These are phyloP conservation scores for Peromyscus eremicus DNA, from an alignment of 2,797 vertebrate species.

Conservation along the genomic window DNA sequence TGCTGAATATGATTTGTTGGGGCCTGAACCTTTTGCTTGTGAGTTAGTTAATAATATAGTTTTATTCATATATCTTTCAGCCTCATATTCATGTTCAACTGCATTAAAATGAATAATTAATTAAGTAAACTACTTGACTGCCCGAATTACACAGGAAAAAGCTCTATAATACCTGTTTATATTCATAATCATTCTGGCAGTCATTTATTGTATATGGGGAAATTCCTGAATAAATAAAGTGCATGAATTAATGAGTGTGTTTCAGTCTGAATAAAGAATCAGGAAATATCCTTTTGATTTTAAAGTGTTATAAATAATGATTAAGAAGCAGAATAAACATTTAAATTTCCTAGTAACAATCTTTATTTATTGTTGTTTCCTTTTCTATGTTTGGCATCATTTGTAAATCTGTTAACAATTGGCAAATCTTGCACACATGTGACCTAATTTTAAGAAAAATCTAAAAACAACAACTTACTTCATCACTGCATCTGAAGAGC, in stretches of 20 bases:
- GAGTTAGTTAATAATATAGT: slow-evolving; percentile 71
- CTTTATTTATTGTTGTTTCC: neutral
- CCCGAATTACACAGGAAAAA: slow-evolving; percentile 78
- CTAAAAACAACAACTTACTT: neutral
- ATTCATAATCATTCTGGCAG: slow-evolving; percentile 45
- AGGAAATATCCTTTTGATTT: slow-evolving; percentile 25
- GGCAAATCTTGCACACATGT: neutral
- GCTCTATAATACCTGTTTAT: slow-evolving; percentile 52
- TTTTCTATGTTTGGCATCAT: neutral
- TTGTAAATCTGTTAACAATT: neutral
- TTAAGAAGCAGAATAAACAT: neutral
- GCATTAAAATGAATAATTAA: slow-evolving; percentile 85
- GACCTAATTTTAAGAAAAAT: neutral
- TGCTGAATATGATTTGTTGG: slow-evolving; percentile 69
- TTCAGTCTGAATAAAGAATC: slow-evolving; percentile 52
- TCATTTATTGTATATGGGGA: slow-evolving; percentile 2
- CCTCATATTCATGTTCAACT: slow-evolving; percentile 77
- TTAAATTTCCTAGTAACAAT: neutral
- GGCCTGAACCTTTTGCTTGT: slow-evolving; percentile 68
- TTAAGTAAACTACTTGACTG: slow-evolving; percentile 75
- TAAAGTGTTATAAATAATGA: neutral
- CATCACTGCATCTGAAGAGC: neutral
- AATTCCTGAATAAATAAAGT: slow-evolving; percentile 9
- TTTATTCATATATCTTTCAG: slow-evolving; percentile 76
- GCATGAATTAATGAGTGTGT: neutral